Percentiles rank a stretch among this genome's conserved stretches.
Conservation (phyloP, 2,888 invertebrate species). For the Bruchidius siliquastri region DNA sequence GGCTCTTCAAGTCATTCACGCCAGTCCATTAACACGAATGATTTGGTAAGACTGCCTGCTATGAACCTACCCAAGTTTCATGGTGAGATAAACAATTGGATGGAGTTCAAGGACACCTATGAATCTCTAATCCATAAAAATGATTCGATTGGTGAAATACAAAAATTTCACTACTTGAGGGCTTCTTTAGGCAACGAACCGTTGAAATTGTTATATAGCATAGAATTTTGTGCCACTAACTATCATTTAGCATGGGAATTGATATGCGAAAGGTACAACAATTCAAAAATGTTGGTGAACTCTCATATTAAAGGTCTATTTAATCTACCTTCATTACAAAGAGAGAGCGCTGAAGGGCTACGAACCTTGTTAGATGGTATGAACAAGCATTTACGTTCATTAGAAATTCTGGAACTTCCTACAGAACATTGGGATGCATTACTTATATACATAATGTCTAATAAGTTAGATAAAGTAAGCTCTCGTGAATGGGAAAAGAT, state of each 20-base stretch:
- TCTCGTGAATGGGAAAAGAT: constrained; percentile 11
- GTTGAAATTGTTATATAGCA: constrained; percentile 13
- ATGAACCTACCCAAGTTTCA: constrained; percentile 5
- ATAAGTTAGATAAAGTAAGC: constrained; percentile 13
- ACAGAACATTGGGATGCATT: constrained; percentile 17
- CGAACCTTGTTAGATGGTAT: constrained; percentile 17
- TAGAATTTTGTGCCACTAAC: constrained; percentile 17
- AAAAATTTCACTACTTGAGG: constrained; percentile 21
- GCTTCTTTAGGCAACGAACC: constrained; percentile 14
- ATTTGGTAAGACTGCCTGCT: not conserved
- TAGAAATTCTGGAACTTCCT: constrained; percentile 15
- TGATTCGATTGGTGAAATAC: constrained; percentile 9
- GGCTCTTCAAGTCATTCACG: no score
- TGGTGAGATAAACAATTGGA: constrained; percentile 15
- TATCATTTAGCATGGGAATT: constrained; percentile 18
- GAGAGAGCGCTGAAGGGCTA: constrained; percentile 15
- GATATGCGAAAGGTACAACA: constrained; percentile 19
- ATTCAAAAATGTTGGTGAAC: constrained; percentile 17
- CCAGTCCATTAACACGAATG: no score
- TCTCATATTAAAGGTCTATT: constrained; percentile 21
- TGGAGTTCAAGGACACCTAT: constrained; percentile 17
- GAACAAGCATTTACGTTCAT: constrained; percentile 17
- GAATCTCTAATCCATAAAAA: constrained; percentile 14
- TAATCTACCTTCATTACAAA: constrained; percentile 10
- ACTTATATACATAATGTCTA: constrained; percentile 14